A percentile compares a stretch with the other conserved stretches of the same genome.
These are phyloP conservation scores for Bombycilla garrulus DNA, from an alignment of 2,113 vertebrate species.

Conservation along the genomic window DNA sequence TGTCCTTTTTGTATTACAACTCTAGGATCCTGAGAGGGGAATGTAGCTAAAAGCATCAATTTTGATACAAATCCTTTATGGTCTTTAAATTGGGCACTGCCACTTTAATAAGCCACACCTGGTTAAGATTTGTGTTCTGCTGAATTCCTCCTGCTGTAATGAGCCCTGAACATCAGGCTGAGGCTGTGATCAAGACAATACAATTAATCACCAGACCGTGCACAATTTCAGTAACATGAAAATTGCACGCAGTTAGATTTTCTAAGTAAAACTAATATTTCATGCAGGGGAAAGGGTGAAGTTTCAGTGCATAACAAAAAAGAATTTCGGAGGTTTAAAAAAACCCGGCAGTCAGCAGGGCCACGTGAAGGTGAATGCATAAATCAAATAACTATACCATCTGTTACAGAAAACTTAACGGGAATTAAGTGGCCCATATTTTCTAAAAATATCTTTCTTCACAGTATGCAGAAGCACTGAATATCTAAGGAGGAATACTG, in stretches of 20 bases:
- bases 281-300: constrained; percentile 54
- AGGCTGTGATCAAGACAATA: constrained; percentile 68
- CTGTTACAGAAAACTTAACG: constrained; percentile 74
- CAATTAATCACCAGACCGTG: constrained; percentile 72
- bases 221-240: constrained; percentile 68
- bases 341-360: constrained; percentile 70
- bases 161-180: constrained; percentile 67
- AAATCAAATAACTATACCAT: constrained; percentile 74
- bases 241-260: constrained; percentile 63
- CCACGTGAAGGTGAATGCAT: constrained; percentile 72
- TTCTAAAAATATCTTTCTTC: constrained; percentile 73
- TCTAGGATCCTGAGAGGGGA: constrained; percentile 19
- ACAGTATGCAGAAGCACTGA: constrained; percentile 50
- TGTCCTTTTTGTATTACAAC: constrained; percentile 59
- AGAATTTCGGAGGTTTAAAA: constrained; percentile 42
- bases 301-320: constrained; percentile 61
- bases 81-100: constrained; percentile 60
- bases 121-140: constrained; percentile 62
- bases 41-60: constrained; percentile 60
- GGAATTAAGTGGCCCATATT: constrained; percentile 69
- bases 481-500: constrained; percentile 45
- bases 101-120: constrained; percentile 73
- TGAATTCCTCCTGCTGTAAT: constrained; percentile 60
- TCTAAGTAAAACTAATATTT: constrained; percentile 71
- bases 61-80: constrained; percentile 67